These are phyloP conservation scores for Gryon sp. DNA, from an alignment of 1,140 invertebrate genomes.

Conservation along the genomic window DNA sequence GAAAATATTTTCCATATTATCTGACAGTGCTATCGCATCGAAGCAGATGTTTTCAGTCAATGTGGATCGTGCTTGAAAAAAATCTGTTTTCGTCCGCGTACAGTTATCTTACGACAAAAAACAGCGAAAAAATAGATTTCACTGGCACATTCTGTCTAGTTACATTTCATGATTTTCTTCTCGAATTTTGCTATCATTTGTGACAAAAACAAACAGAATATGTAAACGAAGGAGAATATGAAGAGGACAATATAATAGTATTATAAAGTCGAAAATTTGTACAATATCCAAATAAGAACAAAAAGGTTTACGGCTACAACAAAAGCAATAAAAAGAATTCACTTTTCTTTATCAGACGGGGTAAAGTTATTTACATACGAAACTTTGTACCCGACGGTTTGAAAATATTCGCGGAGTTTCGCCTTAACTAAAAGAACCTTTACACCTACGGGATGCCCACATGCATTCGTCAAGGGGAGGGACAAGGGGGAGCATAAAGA, in stretches of 20 bases:
- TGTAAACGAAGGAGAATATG: no score
- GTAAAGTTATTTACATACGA: conserved; percentile 51
- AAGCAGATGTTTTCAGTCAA: conserved; percentile 30
- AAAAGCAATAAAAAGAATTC: background rate
- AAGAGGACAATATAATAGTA: no score
- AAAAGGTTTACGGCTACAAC: background rate
- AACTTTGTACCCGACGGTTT: conserved; percentile 37
- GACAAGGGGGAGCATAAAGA: conserved; percentile 22
- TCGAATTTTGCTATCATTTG: no score
- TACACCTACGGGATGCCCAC: conserved; percentile 60
- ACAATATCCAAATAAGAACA: background rate
- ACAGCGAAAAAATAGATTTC: conserved; percentile 20
- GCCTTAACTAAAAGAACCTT: conserved; percentile 36
- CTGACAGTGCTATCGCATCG: conserved; percentile 12
- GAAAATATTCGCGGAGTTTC: conserved; percentile 45
- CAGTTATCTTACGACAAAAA: no score
- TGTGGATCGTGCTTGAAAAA: conserved; percentile 15
- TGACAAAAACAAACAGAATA: no score
- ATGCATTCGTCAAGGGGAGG: conserved; percentile 22
- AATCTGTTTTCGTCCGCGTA: conserved; percentile 8
- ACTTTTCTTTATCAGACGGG: conserved; percentile 19
- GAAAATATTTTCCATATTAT: conserved; percentile 30
- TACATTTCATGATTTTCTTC: no score
- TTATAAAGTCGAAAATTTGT: no score
- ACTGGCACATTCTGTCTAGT: conserved; percentile 26